These are phyloP conservation scores for Dichetophora obliterata DNA, from an alignment of 2,888 invertebrate species.

Conservation along the genomic window DNA sequence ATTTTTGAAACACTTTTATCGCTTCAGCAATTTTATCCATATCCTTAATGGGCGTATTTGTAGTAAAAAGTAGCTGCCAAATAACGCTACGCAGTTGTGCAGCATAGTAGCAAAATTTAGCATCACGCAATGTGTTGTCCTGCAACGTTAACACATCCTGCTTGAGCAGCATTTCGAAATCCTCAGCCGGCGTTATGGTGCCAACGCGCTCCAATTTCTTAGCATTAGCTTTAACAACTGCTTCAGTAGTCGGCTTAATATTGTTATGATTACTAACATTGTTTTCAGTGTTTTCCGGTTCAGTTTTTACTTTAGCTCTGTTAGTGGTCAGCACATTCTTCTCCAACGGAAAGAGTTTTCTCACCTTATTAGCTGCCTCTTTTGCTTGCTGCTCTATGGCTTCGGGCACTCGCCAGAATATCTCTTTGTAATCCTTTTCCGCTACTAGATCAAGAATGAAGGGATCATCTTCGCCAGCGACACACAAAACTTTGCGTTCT, in stretches of 20 bases:
- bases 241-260: background rate
- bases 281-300: slow-evolving; percentile 44
- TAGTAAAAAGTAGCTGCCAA: slow-evolving; percentile 58
- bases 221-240: background rate
- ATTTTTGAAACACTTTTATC: slow-evolving; percentile 58
- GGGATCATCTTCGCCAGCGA: slow-evolving; percentile 45
- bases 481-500: slow-evolving; percentile 54
- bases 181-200: slow-evolving; percentile 74
- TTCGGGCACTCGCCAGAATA: slow-evolving; percentile 71
- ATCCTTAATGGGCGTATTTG: slow-evolving; percentile 47
- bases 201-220: slow-evolving; percentile 70
- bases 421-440: slow-evolving; percentile 66
- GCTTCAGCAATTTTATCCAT: slow-evolving; percentile 59
- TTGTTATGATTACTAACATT: background rate
- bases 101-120: slow-evolving; percentile 58
- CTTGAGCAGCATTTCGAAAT: slow-evolving; percentile 72
- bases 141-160: slow-evolving; percentile 61
- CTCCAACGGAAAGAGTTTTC: slow-evolving; percentile 71
- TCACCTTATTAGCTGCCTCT: slow-evolving; percentile 71
- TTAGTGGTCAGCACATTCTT: slow-evolving; percentile 57
- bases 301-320: slow-evolving; percentile 22
- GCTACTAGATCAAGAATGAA: slow-evolving; percentile 54
- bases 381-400: slow-evolving; percentile 70
- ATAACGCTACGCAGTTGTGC: slow-evolving; percentile 63
- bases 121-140: slow-evolving; percentile 57